Base-by-base conservation (phyloP, 2,888 invertebrate species). In the Coenonympha glycerion region DNA sequence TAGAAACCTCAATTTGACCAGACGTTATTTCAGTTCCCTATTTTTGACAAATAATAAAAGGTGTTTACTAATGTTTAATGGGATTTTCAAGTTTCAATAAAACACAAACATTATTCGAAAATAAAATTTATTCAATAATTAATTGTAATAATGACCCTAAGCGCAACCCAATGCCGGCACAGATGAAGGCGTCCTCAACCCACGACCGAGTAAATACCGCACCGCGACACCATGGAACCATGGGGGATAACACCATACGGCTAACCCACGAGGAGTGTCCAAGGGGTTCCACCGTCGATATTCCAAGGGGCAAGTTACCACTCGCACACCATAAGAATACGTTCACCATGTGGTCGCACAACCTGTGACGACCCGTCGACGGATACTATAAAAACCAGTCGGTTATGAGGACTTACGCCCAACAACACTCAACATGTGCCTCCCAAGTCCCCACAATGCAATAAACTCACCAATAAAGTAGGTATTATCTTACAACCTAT, bases 191-290 rank as follows among this genome's bases (percentile, higher is more conserved):
- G 30, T 46, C 52, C 55, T 48, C 51, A 49, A 39, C 30, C 19
- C 45, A 49, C 46, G 53, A 53, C 48, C 55, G 34, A 59, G 51
- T 45, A 46, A 49, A 54, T 48, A 46, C 26, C 26, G 55, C 37
- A 49, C 59, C 56, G 52, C 42, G 55, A 55, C 50, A 57, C 51
- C 57, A 56, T 56, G 50, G 55, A 21, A 50, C 41, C 36, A 37
- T 33, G 24, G 39, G 39, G 9, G 46, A 49, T 34, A 18, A 54
- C 49, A 53, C 57, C 53, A 40, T 44, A 56, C 62, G 58, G 56
- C 65, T 65, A 64, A 62, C 65, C 63, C 65, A 65, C 64, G 41
- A 49, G 53, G 55, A 47, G 15, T 22, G 6, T 40, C 56, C 57
- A 56, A 48, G 62, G 62, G 63, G 60, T 58, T 61, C 60, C 56